Evolutionary conservation across 2,797 vertebrate genomes (phyloP), one percentile per base, ranked within the genome.

Genomic region (Nothura maculosa): DNA sequence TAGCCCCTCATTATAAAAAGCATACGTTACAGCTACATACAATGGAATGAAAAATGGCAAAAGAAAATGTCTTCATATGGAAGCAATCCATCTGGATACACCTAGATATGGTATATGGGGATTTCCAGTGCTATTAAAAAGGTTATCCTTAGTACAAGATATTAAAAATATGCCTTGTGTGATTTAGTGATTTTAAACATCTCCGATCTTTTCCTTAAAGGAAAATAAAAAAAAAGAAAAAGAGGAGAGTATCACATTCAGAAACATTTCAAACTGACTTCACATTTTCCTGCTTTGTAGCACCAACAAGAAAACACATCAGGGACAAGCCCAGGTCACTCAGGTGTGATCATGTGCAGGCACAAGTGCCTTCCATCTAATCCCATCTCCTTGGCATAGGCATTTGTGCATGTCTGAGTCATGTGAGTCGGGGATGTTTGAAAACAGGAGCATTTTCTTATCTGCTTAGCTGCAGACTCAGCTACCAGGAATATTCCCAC

Each of bases 61-160:
- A 93, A 85, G 86, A 95, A 96, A 96, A 96, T 93, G 67, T 85
- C 81, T 92, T 97, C 96, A 96, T 97, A 97, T 97, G 92, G 96
- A 97, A 96, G 48, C 94, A 95, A 96, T 96, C 95, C 93, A 96
- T 96, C 96, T 97, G 83, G 90, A 95, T 94, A 96, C 92, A 96
- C 93, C 93, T 96, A 94, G 70, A 87, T 86, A 92, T 74, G 42
- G 76, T 92, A 73, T 57, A 58, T 63, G 13, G 93, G 91, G 90
- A 94, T 96, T 97, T 97, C 94, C 81, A 97, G 90, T 73, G 40
- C 96, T 94, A 96, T 96, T 96, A 93, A 94, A 97, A 96, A 97
- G 83, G 94, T 94, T 96, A 89, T 94, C 79, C 95, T 62, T 91
- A 76, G 90, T 91, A 97, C 81, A 92, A 94, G 90, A 96, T 96